Evolutionary conservation across 2,888 invertebrate genomes (phyloP).

Genomic region (Clusia tigrina): DNA sequence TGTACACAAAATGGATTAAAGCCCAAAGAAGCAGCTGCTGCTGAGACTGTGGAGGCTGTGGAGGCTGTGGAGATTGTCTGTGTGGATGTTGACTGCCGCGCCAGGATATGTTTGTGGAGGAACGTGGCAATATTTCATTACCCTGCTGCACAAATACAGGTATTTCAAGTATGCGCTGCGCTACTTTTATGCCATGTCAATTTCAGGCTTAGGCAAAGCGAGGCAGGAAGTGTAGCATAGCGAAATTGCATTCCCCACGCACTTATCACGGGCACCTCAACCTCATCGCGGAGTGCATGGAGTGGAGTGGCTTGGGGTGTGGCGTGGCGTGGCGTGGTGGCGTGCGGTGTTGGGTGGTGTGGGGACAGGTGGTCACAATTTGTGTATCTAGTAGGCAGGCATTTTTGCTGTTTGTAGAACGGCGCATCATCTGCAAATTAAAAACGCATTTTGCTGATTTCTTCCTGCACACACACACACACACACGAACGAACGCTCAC

Average conservation of each 20-base stretch:
- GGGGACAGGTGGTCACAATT: constrained; percentile 21
- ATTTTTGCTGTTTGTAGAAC: background rate
- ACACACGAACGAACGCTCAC: too few species aligned
- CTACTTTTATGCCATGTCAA: constrained; percentile 9
- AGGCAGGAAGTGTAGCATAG: too few species aligned
- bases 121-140: constrained; percentile 56
- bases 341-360: background rate
- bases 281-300: background rate
- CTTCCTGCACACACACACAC: background rate
- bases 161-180: constrained; percentile 24
- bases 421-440: constrained; percentile 49
- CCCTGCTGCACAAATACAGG: constrained; percentile 29
- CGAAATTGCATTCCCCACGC: background rate
- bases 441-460: constrained; percentile 49
- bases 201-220: background rate
- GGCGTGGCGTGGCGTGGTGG: background rate
- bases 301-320: background rate
- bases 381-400: background rate
- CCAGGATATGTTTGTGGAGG: constrained; percentile 30
- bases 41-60: background rate
- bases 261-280: background rate
- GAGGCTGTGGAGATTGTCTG: background rate
- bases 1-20: too few species aligned
- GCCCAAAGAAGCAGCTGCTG: background rate
- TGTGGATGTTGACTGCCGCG: background rate